A percentile compares a stretch with the other conserved stretches of the same genome.
Evolutionary conservation across 2,797 vertebrate species (phyloP).

Genomic region (Gallinago nigripennis): DNA sequence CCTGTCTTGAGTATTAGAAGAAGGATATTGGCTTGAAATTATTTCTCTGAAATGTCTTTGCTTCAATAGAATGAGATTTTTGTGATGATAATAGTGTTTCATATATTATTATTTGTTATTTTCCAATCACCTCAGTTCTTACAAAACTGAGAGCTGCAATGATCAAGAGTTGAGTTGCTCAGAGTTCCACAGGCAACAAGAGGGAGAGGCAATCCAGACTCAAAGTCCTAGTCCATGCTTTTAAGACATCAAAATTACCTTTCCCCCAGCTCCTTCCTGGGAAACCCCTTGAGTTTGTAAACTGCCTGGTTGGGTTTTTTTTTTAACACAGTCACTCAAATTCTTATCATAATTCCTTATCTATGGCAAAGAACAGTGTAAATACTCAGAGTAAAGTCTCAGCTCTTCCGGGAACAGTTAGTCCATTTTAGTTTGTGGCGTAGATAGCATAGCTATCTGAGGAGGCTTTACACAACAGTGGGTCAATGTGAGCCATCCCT

Average conservation of each 20-base stretch:
- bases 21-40: background rate
- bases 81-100: background rate
- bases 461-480: background rate
- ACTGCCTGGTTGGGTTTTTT: background rate
- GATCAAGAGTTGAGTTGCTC: background rate
- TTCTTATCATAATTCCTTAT: conserved; percentile 41
- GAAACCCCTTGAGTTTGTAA: background rate
- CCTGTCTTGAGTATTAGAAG: background rate
- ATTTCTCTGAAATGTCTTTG: background rate
- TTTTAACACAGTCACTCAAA: background rate
- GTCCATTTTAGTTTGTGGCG: background rate
- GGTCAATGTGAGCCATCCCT: background rate
- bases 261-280: background rate
- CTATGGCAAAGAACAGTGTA: background rate
- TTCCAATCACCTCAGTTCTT: background rate
- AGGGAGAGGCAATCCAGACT: background rate
- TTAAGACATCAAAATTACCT: background rate
- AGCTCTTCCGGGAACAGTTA: conserved; percentile 15
- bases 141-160: background rate
- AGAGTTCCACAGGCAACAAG: background rate
- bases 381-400: conserved; percentile 31
- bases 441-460: background rate
- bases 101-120: background rate
- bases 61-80: background rate
- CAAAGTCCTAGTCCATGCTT: background rate